These are phyloP conservation scores for Dinomys branickii DNA, from an alignment of 2,113 vertebrate genomes.

Conservation along the genomic window DNA sequence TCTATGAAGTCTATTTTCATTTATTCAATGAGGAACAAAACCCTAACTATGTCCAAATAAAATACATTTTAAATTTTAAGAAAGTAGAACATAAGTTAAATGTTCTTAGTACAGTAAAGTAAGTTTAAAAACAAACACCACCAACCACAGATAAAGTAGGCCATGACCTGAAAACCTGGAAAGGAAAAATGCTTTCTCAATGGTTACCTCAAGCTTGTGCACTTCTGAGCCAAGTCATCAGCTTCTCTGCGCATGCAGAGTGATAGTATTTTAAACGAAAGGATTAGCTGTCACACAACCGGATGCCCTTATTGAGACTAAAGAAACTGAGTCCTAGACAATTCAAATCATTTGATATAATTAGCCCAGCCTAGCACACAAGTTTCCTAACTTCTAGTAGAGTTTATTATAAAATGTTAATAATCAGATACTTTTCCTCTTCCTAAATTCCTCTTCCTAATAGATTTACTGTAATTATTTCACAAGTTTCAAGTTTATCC, in stretches of 20 bases:
- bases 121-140: background rate
- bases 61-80: background rate
- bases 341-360: background rate
- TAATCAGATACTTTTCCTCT: slow-evolving; percentile 6
- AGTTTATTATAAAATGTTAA: slow-evolving; percentile 48
- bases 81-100: background rate
- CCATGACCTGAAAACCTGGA: background rate
- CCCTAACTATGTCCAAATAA: background rate
- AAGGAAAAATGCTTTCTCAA: slow-evolving; percentile 4
- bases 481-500: slow-evolving; percentile 11
- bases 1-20: slow-evolving; percentile 40
- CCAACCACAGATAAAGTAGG: background rate
- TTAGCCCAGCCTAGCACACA: background rate
- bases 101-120: background rate
- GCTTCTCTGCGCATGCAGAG: background rate
- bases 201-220: background rate
- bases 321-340: background rate
- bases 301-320: background rate
- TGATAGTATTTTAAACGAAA: slow-evolving; percentile 22
- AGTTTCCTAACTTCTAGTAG: background rate
- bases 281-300: background rate
- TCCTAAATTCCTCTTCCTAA: background rate
- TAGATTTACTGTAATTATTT: background rate
- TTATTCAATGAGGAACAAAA: background rate
- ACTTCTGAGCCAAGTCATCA: background rate